Evolutionary conservation across 1,140 invertebrate genomes (phyloP), one percentile per base, ranked within the genome.

Genomic region (Atta cephalotes): DNA sequence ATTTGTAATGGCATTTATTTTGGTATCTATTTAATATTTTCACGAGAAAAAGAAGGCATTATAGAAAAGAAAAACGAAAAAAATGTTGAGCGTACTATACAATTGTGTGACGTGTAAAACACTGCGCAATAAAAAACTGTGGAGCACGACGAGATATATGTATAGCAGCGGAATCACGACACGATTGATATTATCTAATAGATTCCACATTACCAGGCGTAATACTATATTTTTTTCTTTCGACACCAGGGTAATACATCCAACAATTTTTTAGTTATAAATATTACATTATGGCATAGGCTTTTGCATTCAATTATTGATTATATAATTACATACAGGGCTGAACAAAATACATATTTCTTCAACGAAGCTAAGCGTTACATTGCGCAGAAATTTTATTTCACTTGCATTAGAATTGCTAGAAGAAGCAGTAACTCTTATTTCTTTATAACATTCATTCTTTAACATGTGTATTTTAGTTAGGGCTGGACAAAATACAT

Each of bases 211-310:
- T 84, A 58, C 56, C 21, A 76, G 53, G 63, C 28, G 45, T 63
- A 77, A 60, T 45, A 53, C 66, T 7, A 58, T 72, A 9, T 82
- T 90, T 87, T 65, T 90, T n/a, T 39, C 74, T 0, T 28, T 86
- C 45, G 81, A 77, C 85, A 62, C 93, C 78, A 91, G 92, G 92
- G 93, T 94, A 94, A 93, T 88, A 70, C 88, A 91, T 86, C 62
- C 88, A 62, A 84, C 0, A 62, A 63, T 63, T 63, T 10, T 76
- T 3, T 62, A 31, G 9, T 53, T 58, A 45, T 3, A 35, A 35
- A 51, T 21, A 1, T 49, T 86, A 25, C 39, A 31, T 56, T 25
- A 16, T 25, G 18, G 1, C 12, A 14, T 14, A 18, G 0, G 10
- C 6, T 31, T 7, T n/a, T n/a, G 51, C 4, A 60, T 80, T 49